Evolutionary conservation across 2,113 vertebrate species (phyloP).

Genomic region (Callionymus lyra): DNA sequence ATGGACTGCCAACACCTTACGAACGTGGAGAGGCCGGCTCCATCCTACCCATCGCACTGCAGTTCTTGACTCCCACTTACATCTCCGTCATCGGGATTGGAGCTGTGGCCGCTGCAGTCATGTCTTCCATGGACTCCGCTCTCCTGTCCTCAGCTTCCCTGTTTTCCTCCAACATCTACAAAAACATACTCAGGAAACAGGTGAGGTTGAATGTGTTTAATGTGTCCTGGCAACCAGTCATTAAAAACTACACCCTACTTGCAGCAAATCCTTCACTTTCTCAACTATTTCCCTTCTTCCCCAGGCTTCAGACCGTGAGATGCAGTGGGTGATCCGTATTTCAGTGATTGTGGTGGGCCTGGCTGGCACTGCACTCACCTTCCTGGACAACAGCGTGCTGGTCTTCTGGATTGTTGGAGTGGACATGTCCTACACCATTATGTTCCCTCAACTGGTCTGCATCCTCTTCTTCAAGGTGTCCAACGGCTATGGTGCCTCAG

Average conservation of each 20-base stretch:
- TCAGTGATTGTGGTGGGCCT: slow-evolving; percentile 68
- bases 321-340: slow-evolving; percentile 70
- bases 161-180: slow-evolving; percentile 56
- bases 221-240: no score
- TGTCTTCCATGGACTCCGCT: slow-evolving; percentile 65
- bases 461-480: slow-evolving; percentile 67
- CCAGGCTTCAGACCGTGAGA: slow-evolving; percentile 71
- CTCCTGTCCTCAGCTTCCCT: slow-evolving; percentile 60
- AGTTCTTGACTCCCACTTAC: slow-evolving; percentile 42
- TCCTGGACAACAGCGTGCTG: slow-evolving; percentile 67
- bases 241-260: no score
- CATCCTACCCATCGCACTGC: slow-evolving; percentile 45
- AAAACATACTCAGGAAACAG: slow-evolving; percentile 54
- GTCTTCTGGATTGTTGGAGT: slow-evolving; percentile 76
- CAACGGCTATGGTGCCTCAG: slow-evolving; percentile 43
- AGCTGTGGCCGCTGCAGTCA: slow-evolving; percentile 61
- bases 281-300: no score
- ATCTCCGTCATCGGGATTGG: slow-evolving; percentile 50
- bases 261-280: no score
- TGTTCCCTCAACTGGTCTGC: slow-evolving; percentile 77
- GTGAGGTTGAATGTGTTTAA: no score
- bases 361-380: slow-evolving; percentile 60
- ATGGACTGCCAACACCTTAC: slow-evolving; percentile 36
- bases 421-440: slow-evolving; percentile 72
- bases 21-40: slow-evolving; percentile 44